Evolutionary conservation across 2,888 invertebrate genomes (phyloP).

Genomic region (Synanthedon formicaeformis): DNA sequence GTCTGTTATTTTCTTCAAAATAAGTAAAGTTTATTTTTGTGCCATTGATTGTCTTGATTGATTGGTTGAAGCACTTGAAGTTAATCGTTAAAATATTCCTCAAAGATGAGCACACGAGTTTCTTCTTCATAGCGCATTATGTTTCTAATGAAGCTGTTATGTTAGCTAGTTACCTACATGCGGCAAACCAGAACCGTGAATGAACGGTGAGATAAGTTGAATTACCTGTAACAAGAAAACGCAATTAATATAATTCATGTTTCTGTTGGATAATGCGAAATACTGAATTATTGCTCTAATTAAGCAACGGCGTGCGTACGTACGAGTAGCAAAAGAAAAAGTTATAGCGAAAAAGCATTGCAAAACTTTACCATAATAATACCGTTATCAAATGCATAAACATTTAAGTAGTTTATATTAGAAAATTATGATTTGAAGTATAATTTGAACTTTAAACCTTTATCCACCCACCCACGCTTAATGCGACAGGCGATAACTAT

Average conservation of each 20-base stretch:
- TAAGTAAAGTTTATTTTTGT: too few relatives aligned
- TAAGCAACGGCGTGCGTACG: background rate
- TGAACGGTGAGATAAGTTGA: background rate
- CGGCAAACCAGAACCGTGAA: background rate
- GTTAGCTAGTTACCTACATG: background rate
- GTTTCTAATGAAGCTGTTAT: background rate
- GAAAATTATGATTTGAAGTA: too few relatives aligned
- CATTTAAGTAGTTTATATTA: too few relatives aligned
- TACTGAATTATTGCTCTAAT: background rate
- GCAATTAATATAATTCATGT: background rate
- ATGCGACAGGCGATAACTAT: too few relatives aligned
- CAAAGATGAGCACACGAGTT: background rate
- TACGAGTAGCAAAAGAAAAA: background rate
- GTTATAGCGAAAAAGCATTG: background rate
- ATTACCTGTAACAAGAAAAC: background rate
- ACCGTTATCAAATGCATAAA: too few relatives aligned
- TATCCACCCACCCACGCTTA: too few relatives aligned
- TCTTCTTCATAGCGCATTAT: background rate
- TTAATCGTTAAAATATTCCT: background rate
- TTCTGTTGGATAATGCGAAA: background rate
- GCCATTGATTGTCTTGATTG: too few relatives aligned
- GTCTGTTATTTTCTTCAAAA: too few relatives aligned
- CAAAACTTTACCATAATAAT: too few relatives aligned
- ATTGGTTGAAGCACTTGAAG: background rate
- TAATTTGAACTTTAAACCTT: too few relatives aligned